Evolutionary conservation across 2,888 invertebrate genomes (phyloP).

Genomic region (Endomychus coccineus): DNA sequence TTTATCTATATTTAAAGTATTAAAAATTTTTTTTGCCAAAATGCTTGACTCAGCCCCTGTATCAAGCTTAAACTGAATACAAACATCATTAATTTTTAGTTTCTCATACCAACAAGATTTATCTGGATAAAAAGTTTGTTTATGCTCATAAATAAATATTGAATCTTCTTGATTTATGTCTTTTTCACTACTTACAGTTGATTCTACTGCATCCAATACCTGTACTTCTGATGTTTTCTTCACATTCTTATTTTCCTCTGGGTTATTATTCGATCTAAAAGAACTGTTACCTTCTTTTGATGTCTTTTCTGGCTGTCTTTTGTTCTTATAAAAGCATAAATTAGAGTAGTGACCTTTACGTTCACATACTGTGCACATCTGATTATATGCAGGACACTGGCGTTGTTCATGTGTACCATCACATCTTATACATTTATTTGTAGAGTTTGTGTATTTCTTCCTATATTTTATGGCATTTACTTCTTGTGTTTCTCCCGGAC

Average conservation of each 20-base stretch:
- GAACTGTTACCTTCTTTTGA: no score
- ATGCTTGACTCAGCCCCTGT: constrained; percentile 12
- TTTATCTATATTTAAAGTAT: constrained; percentile 1
- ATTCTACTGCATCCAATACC: no score
- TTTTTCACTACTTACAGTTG: no score
- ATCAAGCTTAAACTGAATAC: constrained; percentile 10
- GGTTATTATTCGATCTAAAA: no score
- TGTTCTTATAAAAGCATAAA: constrained; percentile 3
- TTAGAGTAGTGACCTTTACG: constrained; percentile 4
- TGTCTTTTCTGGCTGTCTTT: no score
- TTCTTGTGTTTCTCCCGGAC: neutral
- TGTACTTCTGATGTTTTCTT: no score
- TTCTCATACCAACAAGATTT: no score
- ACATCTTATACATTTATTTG: constrained; percentile 7
- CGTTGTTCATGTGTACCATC: constrained; percentile 3
- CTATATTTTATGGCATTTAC: constrained; percentile 1
- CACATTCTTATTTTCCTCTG: no score
- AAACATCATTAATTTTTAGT: constrained; percentile 6
- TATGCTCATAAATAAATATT: no score
- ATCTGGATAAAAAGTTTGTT: no score
- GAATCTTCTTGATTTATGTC: no score
- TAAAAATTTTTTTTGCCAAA: constrained; percentile 8
- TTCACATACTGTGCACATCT: constrained; percentile 3
- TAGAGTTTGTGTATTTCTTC: no score
- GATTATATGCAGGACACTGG: constrained; percentile 5